These are phyloP conservation scores for Sarcophaga caerulescens DNA, from an alignment of 2,888 invertebrate genomes.

Conservation along the genomic window DNA sequence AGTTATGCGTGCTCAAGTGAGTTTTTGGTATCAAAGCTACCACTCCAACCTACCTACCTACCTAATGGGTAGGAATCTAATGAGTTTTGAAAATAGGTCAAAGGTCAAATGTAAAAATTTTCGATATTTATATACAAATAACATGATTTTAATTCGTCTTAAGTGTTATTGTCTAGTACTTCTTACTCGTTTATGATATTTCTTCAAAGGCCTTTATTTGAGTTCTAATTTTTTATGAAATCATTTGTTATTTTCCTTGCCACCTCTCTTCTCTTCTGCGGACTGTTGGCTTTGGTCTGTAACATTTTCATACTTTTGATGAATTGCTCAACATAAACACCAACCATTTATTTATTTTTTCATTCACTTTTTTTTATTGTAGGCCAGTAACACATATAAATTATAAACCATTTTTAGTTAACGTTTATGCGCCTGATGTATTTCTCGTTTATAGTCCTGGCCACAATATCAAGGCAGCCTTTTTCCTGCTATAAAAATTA, in stretches of 20 bases:
- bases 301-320: slow-evolving; percentile 49
- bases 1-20: too few relatives aligned
- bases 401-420: slow-evolving; percentile 46
- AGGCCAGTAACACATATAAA: slow-evolving; percentile 58
- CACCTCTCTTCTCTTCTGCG: background rate
- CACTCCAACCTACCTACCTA: too few relatives aligned
- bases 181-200: background rate
- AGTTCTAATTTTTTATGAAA: background rate
- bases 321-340: slow-evolving; percentile 63
- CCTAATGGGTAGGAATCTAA: too few relatives aligned
- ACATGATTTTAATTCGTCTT: too few relatives aligned
- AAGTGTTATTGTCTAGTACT: background rate
- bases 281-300: background rate
- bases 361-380: slow-evolving; percentile 28
- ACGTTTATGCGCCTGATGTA: slow-evolving; percentile 54
- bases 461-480: background rate
- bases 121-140: too few relatives aligned
- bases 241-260: background rate
- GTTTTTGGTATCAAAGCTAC: too few relatives aligned
- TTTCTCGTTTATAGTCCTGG: background rate
- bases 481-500: slow-evolving; percentile 40
- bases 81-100: too few relatives aligned
- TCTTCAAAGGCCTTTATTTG: background rate
- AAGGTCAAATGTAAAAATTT: too few relatives aligned
- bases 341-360: slow-evolving; percentile 47